These are phyloP conservation scores for Chironomus striatipennis DNA, from an alignment of 1,140 invertebrate species.

Conservation along the genomic window DNA sequence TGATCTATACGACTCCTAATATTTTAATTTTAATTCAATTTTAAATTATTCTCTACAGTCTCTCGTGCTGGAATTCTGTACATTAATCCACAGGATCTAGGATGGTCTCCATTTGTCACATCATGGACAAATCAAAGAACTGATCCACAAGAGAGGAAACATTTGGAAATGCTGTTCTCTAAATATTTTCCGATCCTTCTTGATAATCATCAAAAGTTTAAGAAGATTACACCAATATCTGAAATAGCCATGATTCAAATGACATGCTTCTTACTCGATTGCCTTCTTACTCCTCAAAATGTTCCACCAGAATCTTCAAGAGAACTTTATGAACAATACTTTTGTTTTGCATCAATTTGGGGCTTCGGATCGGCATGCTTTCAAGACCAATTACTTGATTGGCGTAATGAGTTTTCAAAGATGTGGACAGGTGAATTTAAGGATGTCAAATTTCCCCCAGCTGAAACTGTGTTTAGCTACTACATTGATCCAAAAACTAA, in stretches of 20 bases:
- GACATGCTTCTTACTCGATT: slow-evolving; percentile 82
- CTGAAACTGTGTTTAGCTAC: slow-evolving; percentile 81
- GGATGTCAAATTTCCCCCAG: slow-evolving; percentile 69
- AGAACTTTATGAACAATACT: slow-evolving; percentile 91
- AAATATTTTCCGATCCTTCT: slow-evolving; percentile 86
- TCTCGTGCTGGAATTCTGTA: slow-evolving; percentile 90
- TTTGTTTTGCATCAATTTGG: slow-evolving; percentile 87
- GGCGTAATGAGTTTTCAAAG: slow-evolving; percentile 80
- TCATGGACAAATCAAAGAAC: slow-evolving; percentile 85
- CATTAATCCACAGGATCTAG: slow-evolving; percentile 85
- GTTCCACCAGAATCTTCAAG: slow-evolving; percentile 79
- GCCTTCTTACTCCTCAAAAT: slow-evolving; percentile 69
- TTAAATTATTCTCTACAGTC: slow-evolving; percentile 53
- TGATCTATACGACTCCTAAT: too few relatives aligned
- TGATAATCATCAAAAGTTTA: slow-evolving; percentile 75
- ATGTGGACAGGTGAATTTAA: slow-evolving; percentile 77
- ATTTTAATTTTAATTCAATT: too few relatives aligned
- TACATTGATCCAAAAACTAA: slow-evolving; percentile 79
- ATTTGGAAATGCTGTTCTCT: slow-evolving; percentile 82
- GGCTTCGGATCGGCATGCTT: slow-evolving; percentile 86
- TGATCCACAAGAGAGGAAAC: slow-evolving; percentile 61
- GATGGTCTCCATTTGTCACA: slow-evolving; percentile 51
- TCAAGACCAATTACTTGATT: slow-evolving; percentile 81
- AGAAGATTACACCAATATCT: slow-evolving; percentile 84
- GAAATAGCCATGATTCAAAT: slow-evolving; percentile 88